Evolutionary conservation across 2,888 invertebrate genomes (phyloP), one percentile per base, ranked within the genome.

Genomic region (Limenitis camilla): DNA sequence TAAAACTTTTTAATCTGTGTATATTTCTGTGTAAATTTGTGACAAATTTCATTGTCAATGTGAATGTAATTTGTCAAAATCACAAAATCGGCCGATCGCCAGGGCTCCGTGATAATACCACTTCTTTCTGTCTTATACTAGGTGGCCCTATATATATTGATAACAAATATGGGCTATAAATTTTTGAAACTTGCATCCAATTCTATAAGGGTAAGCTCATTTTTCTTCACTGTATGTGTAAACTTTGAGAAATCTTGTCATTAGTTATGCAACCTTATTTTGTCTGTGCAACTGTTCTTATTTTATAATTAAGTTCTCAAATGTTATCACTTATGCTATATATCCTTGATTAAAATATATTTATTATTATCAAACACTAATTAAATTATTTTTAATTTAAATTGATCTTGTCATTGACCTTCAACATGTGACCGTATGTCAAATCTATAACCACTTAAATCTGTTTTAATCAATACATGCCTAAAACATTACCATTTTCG

Each of bases 131-230:
- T 57, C 55, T 56, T 51, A 46, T 45, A 43, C 40, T 30, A 31
- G 28, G 36, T 36, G 9, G 40, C 60, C 55, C 66, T 52, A 58
- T 54, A n/a, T n/a, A n/a, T 45, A 49, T 39, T 35, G 11, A 41
- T 46, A 32, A 36, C 59, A 67, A 69, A 62, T 64, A 86, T 87
- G 87, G 83, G 86, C 41, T 84, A 78, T 60, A 85, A 76, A 74
- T 77, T 85, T 68, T 62, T 86, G 56, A 82, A 75, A 71, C 68
- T 85, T 60, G 83, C 85, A 52, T 82, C 84, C 54, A 64, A 82
- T 46, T 72, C 85, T 30, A 66, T 75, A 61, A 76, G 74, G 80
- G 87, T 87, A 80, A 81, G 81, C 58, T 52, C 39, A 46, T 32
- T 19, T 19, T 19, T 19, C 19, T 19, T 19, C 19, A 19, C 19